A percentile compares a stretch with the other conserved stretches of the same genome.
These are phyloP conservation scores for Chunga burmeisteri DNA, from an alignment of 2,113 vertebrate genomes.

Conservation along the genomic window DNA sequence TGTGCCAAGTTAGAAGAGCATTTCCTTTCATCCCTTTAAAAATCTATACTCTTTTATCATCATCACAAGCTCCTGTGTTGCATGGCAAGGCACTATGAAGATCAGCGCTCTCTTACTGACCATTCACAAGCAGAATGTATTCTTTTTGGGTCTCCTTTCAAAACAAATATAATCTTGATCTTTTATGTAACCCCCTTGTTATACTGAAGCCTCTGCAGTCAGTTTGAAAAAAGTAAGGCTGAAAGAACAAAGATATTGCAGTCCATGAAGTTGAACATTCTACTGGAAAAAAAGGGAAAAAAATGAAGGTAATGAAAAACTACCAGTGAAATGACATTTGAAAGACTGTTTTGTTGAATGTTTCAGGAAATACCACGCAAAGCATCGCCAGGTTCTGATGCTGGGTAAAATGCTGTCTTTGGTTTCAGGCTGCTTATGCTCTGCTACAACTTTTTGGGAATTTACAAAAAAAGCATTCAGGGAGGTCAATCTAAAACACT, in stretches of 20 bases:
- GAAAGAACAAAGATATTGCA: neutral
- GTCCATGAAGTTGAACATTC: neutral
- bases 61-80: neutral
- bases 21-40: slow-evolving; percentile 5
- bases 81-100: neutral
- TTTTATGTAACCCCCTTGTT: neutral
- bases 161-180: slow-evolving; percentile 11
- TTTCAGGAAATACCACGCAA: neutral
- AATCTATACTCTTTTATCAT: slow-evolving; percentile 1
- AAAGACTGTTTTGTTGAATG: neutral
- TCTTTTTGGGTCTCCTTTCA: neutral
- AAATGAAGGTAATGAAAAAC: neutral
- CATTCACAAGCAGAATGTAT: neutral
- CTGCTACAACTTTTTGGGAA: neutral
- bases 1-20: neutral
- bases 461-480: neutral
- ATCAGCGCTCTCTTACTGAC: neutral
- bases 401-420: neutral
- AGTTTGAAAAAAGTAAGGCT: neutral
- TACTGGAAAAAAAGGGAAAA: neutral
- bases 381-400: neutral
- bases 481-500: neutral
- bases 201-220: neutral
- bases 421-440: neutral
- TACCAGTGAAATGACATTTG: neutral